Evolutionary conservation across 1,140 invertebrate genomes (phyloP).

Genomic region (Triops cancriformis): DNA sequence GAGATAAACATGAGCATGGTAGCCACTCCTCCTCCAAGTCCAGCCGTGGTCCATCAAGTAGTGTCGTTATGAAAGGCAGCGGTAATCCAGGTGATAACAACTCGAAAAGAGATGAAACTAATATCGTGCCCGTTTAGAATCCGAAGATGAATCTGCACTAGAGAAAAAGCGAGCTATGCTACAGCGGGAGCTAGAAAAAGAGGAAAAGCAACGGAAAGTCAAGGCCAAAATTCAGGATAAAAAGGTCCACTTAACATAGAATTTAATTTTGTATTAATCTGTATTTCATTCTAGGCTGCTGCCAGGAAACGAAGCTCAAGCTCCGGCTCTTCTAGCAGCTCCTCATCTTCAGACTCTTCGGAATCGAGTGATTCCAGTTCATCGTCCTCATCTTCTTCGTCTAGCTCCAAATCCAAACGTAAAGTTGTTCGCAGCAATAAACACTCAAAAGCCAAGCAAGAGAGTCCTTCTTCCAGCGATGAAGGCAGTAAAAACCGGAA

Average conservation of each 20-base stretch:
- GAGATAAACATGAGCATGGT: conserved; percentile 46
- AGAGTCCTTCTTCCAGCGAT: conserved; percentile 4
- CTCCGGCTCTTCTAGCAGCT: conserved; percentile 49
- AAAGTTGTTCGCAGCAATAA: neutral
- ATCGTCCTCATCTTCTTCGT: conserved; percentile 43
- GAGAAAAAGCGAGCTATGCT: conserved; percentile 64
- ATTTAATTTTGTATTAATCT: conserved; percentile 38
- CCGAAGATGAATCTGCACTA: conserved; percentile 69
- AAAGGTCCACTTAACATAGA: conserved; percentile 37
- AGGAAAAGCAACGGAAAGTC: conserved; percentile 41
- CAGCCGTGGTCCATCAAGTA: neutral
- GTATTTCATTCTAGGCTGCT: conserved; percentile 19
- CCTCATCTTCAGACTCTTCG: conserved; percentile 24
- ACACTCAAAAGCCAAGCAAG: conserved; percentile 11
- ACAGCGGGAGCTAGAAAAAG: conserved; percentile 63
- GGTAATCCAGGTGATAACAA: conserved; percentile 11
- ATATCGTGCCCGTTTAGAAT: conserved; percentile 66
- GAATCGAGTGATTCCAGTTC: conserved; percentile 39
- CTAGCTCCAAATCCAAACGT: conserved; percentile 7
- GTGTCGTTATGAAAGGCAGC: neutral
- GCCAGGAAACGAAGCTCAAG: conserved; percentile 34
- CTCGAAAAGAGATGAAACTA: conserved; percentile 56
- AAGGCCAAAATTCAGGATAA: conserved; percentile 28
- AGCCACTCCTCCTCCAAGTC: conserved; percentile 19
- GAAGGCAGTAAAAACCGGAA: conserved; percentile 18